These are phyloP conservation scores for Ataeniobius toweri DNA, from an alignment of 2,797 vertebrate genomes.

Conservation along the genomic window DNA sequence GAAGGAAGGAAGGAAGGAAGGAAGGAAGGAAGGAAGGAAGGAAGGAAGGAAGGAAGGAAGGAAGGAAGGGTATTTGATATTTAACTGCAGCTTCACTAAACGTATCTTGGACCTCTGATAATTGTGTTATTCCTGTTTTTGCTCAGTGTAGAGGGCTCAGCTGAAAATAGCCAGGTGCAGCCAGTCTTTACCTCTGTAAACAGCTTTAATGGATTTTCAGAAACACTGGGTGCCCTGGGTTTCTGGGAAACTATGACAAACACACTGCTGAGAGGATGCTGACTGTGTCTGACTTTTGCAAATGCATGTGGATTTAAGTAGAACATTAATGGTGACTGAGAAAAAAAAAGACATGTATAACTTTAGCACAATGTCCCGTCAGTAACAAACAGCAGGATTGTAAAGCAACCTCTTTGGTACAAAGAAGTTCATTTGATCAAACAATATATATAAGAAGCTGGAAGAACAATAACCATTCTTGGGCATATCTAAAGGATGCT, in stretches of 20 bases:
- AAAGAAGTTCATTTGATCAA: not conserved
- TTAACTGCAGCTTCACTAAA: not conserved
- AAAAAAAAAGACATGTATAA: not conserved
- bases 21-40: too few relatives aligned
- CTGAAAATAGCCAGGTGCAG: conserved; percentile 14
- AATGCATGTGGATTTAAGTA: conserved; percentile 34
- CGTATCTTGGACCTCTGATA: not conserved
- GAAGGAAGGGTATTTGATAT: not conserved
- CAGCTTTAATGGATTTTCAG: conserved; percentile 56
- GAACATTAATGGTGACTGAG: conserved; percentile 15
- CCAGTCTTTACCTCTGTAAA: conserved; percentile 16
- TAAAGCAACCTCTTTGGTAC: not conserved
- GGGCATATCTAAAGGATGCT: too few relatives aligned
- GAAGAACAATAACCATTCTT: not conserved
- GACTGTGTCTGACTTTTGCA: conserved; percentile 29
- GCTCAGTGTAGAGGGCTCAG: not conserved
- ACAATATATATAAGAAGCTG: not conserved
- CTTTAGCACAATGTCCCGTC: not conserved
- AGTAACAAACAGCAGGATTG: not conserved
- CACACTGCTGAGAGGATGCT: conserved; percentile 18
- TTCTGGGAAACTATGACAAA: conserved; percentile 49
- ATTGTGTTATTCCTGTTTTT: conserved; percentile 7
- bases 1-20: not conserved
- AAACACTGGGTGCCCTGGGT: conserved; percentile 24
- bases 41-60: not conserved